Evolutionary conservation across 2,797 vertebrate genomes (phyloP).

Genomic region (Sarcoramphus papa): DNA sequence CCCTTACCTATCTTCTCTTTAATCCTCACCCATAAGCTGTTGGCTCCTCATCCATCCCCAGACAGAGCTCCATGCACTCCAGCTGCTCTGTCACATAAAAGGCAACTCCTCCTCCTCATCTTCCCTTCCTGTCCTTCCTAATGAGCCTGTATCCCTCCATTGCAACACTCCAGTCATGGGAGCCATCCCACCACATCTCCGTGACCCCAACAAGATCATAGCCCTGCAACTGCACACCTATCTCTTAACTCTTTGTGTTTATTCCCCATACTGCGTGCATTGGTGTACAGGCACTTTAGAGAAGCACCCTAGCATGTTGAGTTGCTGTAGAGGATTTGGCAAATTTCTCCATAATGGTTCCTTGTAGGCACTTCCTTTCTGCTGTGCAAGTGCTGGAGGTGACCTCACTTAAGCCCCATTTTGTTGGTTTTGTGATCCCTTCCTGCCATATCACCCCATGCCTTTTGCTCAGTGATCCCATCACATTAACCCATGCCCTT

Average conservation of each 20-base stretch:
- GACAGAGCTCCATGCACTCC: background rate
- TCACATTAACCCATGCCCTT: background rate
- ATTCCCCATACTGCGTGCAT: background rate
- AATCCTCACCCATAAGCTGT: background rate
- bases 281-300: background rate
- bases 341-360: background rate
- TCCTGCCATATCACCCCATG: background rate
- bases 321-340: background rate
- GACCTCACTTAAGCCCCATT: background rate
- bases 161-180: background rate
- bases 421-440: background rate
- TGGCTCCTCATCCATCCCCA: background rate
- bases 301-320: background rate
- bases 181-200: background rate
- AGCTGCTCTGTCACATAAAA: background rate
- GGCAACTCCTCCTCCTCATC: too few species aligned
- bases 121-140: background rate
- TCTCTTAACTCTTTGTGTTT: background rate
- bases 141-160: background rate
- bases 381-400: background rate
- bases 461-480: background rate
- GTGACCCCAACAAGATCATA: fast-evolving
- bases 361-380: background rate
- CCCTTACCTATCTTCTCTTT: background rate
- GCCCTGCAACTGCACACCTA: fast-evolving